These are phyloP conservation scores for Patella caerulea DNA, from an alignment of 2,888 invertebrate species.

Conservation along the genomic window DNA sequence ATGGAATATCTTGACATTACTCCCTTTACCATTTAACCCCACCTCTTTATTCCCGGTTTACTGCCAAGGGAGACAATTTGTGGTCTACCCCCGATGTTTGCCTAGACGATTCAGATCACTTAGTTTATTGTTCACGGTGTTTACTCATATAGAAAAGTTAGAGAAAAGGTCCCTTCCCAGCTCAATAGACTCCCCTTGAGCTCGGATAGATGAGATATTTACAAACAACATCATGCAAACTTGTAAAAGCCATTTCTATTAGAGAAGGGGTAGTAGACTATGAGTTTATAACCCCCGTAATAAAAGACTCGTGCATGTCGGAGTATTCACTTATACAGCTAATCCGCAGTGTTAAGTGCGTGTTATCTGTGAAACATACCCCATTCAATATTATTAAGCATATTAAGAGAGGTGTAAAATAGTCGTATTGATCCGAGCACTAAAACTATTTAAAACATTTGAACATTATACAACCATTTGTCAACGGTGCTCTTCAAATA, in stretches of 20 bases:
- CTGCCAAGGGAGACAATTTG: background rate
- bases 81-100: background rate
- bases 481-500: no score
- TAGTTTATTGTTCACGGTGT: background rate
- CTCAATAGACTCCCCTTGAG: background rate
- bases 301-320: no score
- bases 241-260: background rate
- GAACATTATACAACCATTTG: no score
- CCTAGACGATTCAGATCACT: background rate
- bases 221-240: conserved; percentile 7
- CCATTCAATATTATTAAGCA: no score
- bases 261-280: no score
- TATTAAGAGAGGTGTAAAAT: no score
- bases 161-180: background rate
- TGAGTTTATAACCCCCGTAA: no score
- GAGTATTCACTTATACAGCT: no score
- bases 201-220: background rate
- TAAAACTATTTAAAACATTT: no score
- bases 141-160: background rate
- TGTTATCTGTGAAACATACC: no score
- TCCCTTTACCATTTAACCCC: background rate
- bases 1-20: background rate
- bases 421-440: no score
- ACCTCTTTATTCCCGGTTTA: background rate
- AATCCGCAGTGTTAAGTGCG: no score